phyloP scores from a whole-genome alignment of 2,113 vertebrate species.

The Apodemus sylvaticus region DNA sequence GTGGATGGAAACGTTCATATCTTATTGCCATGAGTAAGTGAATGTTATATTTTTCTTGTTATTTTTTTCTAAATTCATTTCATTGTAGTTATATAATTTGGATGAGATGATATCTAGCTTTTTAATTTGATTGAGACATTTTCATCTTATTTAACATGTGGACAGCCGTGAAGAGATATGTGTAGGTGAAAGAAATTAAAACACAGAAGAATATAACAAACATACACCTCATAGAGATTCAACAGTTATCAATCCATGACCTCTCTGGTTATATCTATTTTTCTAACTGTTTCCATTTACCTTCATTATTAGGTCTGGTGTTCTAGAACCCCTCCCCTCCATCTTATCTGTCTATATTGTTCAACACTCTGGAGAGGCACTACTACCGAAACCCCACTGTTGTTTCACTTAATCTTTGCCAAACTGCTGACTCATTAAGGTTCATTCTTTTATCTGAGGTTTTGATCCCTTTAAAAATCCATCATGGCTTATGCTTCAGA shows the following conservation, averaged over 20 bases:
- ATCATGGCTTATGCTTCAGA: not conserved
- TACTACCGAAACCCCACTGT: not conserved
- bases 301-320: not conserved
- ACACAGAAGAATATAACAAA: not conserved
- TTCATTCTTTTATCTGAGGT: slow-evolving; percentile 6
- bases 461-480: slow-evolving; percentile 43
- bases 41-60: not conserved
- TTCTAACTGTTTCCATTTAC: not conserved
- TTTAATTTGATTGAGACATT: not conserved
- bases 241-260: not conserved
- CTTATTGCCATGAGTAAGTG: not conserved
- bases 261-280: not conserved
- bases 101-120: no score
- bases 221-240: not conserved
- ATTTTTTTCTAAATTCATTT: not conserved
- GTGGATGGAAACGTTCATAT: not conserved
- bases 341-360: not conserved
- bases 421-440: slow-evolving; percentile 41
- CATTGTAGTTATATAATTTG: no score
- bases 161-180: no score
- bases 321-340: not conserved
- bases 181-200: not conserved
- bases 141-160: not conserved
- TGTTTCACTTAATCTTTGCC: not conserved
- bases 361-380: not conserved